These are phyloP conservation scores for Rhinichthys osculus DNA, from an alignment of 2,797 vertebrate species.

Conservation along the genomic window DNA sequence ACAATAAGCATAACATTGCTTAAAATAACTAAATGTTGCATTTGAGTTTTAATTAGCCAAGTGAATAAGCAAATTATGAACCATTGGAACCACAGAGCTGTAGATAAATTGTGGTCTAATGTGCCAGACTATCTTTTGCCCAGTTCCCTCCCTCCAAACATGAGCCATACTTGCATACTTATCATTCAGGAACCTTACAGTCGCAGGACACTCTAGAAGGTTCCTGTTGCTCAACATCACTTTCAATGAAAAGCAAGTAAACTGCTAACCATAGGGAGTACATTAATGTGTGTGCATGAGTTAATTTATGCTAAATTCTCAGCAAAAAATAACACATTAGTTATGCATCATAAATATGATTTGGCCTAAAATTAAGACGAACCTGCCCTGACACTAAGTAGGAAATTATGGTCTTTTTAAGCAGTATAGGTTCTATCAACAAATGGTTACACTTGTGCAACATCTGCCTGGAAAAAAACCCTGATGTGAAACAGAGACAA, in stretches of 20 bases:
- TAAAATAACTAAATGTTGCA: constrained; percentile 1
- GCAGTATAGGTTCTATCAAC: background rate
- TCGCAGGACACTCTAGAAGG: constrained; percentile 58
- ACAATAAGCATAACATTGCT: background rate
- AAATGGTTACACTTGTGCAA: constrained; percentile 29
- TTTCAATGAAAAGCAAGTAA: constrained; percentile 21
- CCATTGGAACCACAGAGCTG: background rate
- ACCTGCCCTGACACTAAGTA: background rate
- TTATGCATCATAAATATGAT: background rate
- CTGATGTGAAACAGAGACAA: constrained; percentile 46
- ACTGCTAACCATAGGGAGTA: background rate
- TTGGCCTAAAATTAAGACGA: background rate
- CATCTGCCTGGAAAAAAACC: constrained; percentile 22
- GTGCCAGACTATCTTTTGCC: constrained; percentile 24
- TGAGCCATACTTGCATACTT: constrained; percentile 57
- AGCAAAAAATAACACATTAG: background rate
- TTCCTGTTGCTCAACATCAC: constrained; percentile 65
- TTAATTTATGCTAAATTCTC: background rate
- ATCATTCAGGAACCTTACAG: constrained; percentile 75
- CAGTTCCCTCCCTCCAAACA: constrained; percentile 5
- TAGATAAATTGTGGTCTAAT: constrained; percentile 44
- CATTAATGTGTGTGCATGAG: background rate
- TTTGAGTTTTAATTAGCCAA: background rate
- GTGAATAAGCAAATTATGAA: background rate
- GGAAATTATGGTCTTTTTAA: background rate